A percentile compares a stretch with the other conserved stretches of the same genome.
Evolutionary conservation across 2,113 vertebrate species (phyloP).

Genomic region (Semicossyphus pulcher): DNA sequence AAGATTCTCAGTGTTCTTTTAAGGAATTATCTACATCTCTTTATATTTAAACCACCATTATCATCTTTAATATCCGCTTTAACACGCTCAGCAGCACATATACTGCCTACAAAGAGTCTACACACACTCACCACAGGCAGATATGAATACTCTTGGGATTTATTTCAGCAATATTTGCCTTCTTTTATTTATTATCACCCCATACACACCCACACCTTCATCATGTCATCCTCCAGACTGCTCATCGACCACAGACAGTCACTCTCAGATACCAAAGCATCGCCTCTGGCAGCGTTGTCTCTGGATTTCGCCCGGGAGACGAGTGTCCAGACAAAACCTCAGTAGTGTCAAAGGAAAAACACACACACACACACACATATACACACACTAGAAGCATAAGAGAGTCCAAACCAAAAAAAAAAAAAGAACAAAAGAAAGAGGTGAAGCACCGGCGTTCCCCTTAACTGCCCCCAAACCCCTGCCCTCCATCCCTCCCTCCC

Average conservation of each 20-base stretch:
- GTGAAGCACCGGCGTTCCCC: slow-evolving; percentile 65
- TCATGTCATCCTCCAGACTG: slow-evolving; percentile 63
- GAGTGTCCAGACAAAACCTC: slow-evolving; percentile 82
- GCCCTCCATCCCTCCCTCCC: slow-evolving; percentile 76
- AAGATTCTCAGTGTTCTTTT: neutral
- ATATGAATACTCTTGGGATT: slow-evolving; percentile 20
- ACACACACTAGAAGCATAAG: slow-evolving; percentile 49
- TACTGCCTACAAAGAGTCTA: slow-evolving; percentile 26
- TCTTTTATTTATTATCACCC: slow-evolving; percentile 55
- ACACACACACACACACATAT: slow-evolving; percentile 39
- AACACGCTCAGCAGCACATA: neutral
- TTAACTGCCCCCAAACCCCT: slow-evolving; percentile 71
- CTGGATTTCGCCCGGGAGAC: slow-evolving; percentile 70
- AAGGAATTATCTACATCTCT: neutral
- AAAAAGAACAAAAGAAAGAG: slow-evolving; percentile 67
- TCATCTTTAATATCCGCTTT: neutral
- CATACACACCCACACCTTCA: slow-evolving; percentile 26
- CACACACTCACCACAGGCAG: slow-evolving; percentile 13
- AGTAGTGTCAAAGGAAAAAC: slow-evolving; percentile 73
- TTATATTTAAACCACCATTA: slow-evolving; percentile 2
- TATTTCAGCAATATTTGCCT: slow-evolving; percentile 40
- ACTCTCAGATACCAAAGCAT: slow-evolving; percentile 80
- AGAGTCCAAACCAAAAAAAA: slow-evolving; percentile 72
- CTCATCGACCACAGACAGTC: slow-evolving; percentile 69
- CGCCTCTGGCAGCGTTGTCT: slow-evolving; percentile 71